Base-by-base conservation (phyloP, 2,797 vertebrate genomes). In the Pseudomugil tenellus region DNA sequence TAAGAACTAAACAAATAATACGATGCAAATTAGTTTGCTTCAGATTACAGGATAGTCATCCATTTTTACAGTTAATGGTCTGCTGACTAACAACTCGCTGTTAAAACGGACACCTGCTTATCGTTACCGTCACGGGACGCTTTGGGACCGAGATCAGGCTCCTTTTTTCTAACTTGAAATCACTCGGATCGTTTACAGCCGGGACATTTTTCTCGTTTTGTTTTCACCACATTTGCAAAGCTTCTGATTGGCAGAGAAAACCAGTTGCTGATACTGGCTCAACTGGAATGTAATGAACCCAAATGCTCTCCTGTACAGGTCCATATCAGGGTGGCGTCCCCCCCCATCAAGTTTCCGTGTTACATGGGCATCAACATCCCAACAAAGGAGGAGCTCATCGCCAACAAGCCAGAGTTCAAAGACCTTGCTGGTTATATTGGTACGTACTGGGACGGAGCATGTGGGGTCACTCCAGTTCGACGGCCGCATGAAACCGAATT, bases 321-420 rank as follows among this genome's bases (percentile, higher is more conserved):
- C 51, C 98, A 99, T 34, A 97, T 99, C 84, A 94, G 98, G 57
- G 97, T 99, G 28, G 98, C 98, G 62, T 99, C 98, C 58, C 98
- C 98, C 52, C 98, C 98, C 0, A 97, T 99, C 89, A 95, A 80
- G 85, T 95, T 94, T 76, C 98, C 98, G 2, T 99, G 98, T 85
- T 98, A 98, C 87, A 99, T 99, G 98, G 98, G 98, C 76, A 99
- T 99, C 89, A 99, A 99, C 78, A 99, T 99, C 81, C 98, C 98
- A 70, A 99, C 98, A 61, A 99, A 98, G 91, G 98, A 99, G 87
- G 98, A 99, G 89, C 95, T 99, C 54, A 99, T 99, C 58, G 98
- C 98, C 77, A 99, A 99, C 90, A 97, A 90, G 84, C 96, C 98
- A 10, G 96, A 99, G 93, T 99, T 99, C 84, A 86, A 91, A 66